Evolutionary conservation across 30 jellyfish, hydroid and myxozoan species (phyloP).

Genomic region (Turritopsis rubra): DNA sequence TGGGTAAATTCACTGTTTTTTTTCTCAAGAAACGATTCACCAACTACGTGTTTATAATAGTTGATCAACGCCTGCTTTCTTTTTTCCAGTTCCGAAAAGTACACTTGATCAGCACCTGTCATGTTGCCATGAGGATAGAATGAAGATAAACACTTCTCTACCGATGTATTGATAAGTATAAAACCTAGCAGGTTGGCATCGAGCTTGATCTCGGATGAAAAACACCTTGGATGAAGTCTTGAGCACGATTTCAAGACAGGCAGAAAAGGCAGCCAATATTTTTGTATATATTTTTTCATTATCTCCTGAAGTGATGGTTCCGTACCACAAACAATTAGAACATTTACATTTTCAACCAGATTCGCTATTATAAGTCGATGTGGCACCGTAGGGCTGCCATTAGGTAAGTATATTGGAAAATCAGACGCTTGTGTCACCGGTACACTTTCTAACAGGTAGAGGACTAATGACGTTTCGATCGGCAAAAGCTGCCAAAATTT

Average conservation of each 20-base stretch:
- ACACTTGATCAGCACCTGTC: conserved; percentile 48
- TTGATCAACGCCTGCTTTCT: conserved; percentile 40
- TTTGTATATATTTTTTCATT: conserved; percentile 33
- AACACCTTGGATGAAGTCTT: conserved; percentile 62
- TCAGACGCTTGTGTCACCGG: conserved; percentile 65
- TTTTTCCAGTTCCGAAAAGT: conserved; percentile 32
- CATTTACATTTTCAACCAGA: conserved; percentile 61
- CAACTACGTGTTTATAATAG: conserved; percentile 56
- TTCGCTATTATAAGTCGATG: conserved; percentile 79
- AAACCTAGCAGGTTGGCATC: conserved; percentile 59
- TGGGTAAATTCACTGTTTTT: conserved; percentile 19
- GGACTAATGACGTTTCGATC: conserved; percentile 55
- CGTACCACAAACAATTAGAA: conserved; percentile 85
- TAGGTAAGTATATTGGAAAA: conserved; percentile 81
- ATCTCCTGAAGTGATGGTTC: conserved; percentile 75
- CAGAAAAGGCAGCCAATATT: conserved; percentile 70
- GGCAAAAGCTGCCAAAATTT: conserved; percentile 89
- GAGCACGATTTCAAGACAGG: conserved; percentile 47
- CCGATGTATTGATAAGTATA: conserved; percentile 58
- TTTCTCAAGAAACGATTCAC: conserved; percentile 39
- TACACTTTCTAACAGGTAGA: conserved; percentile 42
- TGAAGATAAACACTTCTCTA: conserved; percentile 69
- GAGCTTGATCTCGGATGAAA: conserved; percentile 51
- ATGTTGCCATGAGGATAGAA: conserved; percentile 64
- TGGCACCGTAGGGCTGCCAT: conserved; percentile 91